Percentiles rank a stretch among this genome's conserved stretches.
Evolutionary conservation across 1,140 invertebrate species (phyloP).

Genomic region (Acromyrmex charruanus): DNA sequence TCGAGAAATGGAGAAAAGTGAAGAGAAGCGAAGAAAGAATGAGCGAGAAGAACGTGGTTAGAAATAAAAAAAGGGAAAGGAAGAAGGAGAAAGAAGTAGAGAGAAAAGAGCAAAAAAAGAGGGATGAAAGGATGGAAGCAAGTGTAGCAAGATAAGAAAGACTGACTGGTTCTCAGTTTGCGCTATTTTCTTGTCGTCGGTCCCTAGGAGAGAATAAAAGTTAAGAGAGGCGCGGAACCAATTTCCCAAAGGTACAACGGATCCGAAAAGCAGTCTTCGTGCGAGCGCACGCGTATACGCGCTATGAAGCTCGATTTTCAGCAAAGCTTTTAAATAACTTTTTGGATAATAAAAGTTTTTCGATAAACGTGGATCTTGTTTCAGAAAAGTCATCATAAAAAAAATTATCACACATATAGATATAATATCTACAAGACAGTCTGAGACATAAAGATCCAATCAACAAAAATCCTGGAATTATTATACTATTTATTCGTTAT

Average conservation of each 20-base stretch:
- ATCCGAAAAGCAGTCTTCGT: constrained; percentile 76
- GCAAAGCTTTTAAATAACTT: not conserved
- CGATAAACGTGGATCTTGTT: constrained; percentile 2
- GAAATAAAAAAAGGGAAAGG: not conserved
- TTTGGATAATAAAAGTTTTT: not conserved
- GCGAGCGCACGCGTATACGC: constrained; percentile 60
- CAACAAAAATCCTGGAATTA: not conserved
- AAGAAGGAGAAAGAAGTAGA: not conserved
- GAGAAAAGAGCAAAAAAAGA: not conserved
- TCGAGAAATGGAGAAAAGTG: constrained; percentile 13
- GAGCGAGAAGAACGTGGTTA: not conserved
- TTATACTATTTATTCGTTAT: not conserved
- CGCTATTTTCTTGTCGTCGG: constrained; percentile 79
- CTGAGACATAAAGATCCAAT: not conserved
- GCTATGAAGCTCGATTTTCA: constrained; percentile 24
- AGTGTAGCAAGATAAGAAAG: constrained; percentile 73
- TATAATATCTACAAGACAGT: not conserved
- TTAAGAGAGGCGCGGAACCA: constrained; percentile 79
- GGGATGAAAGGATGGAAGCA: constrained; percentile 44
- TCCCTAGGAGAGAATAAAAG: constrained; percentile 81
- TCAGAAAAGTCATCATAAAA: not conserved
- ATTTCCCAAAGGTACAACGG: constrained; percentile 80
- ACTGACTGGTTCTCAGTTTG: constrained; percentile 73
- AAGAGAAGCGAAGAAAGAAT: not conserved
- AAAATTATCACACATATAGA: not conserved